A percentile compares a stretch with the other conserved stretches of the same genome.
Evolutionary conservation across 2,113 vertebrate species (phyloP).

Genomic region (Sebastes fasciatus): DNA sequence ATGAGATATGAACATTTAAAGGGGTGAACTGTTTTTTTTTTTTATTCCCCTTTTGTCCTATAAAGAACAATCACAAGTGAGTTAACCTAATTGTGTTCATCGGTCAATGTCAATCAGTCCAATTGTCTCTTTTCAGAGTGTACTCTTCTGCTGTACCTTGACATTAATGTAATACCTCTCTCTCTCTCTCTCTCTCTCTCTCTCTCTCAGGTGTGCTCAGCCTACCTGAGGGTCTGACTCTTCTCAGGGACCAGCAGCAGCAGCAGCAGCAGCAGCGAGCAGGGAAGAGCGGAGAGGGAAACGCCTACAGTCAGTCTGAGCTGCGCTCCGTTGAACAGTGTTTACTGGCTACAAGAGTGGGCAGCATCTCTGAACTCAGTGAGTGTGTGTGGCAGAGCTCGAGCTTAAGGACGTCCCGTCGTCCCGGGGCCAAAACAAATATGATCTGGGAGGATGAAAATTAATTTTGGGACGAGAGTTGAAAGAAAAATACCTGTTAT

Average conservation of each 20-base stretch:
- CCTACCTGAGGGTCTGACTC: conserved; percentile 93
- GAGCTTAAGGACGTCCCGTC: too few relatives aligned
- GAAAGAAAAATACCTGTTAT: too few relatives aligned
- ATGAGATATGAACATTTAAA: not conserved
- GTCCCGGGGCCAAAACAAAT: too few relatives aligned
- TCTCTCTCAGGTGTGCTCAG: conserved; percentile 90
- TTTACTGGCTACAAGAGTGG: conserved; percentile 93
- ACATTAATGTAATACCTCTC: not conserved
- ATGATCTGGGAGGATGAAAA: too few relatives aligned
- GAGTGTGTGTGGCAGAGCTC: conserved; percentile 75
- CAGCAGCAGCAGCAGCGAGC: conserved; percentile 87
- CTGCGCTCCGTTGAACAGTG: conserved; percentile 95
- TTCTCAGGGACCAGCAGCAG: conserved; percentile 92
- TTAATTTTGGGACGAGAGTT: too few relatives aligned
- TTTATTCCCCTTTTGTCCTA: not conserved
- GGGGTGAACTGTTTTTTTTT: not conserved
- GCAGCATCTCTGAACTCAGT: conserved; percentile 98
- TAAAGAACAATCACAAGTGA: not conserved
- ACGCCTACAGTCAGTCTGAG: conserved; percentile 94
- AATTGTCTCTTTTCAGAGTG: not conserved
- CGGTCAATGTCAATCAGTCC: not conserved
- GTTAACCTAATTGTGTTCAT: not conserved
- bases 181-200: conserved; percentile 12
- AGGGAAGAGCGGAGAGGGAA: conserved; percentile 89
- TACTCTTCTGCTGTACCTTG: not conserved